Base-by-base conservation (phyloP, 2,888 invertebrate species). In the Tetragonisca angustula region DNA sequence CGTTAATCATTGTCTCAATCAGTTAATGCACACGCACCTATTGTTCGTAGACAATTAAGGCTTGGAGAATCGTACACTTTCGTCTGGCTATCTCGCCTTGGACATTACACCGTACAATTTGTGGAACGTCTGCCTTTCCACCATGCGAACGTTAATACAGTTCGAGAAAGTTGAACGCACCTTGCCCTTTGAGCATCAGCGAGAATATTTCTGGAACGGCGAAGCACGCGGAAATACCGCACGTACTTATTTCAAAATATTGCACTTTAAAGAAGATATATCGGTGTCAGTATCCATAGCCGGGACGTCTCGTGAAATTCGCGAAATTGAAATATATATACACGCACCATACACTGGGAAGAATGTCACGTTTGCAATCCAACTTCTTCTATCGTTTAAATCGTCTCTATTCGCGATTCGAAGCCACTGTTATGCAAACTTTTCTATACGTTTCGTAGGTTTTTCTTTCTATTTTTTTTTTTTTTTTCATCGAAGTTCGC, bases 221-320 rank as follows among this genome's bases (percentile, higher is more conserved):
- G 24, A 21, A 36, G 2, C 21, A 24, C 13, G 5, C 21, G 2
- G 15, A 59, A 32, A 61, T 74, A 17, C 21, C 49, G n/a, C 49
- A 0, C n/a, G n/a, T 54, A 43, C 43, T 9, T 43, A 50, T 56
- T 61, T 64, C 24, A 49, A 73, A 81, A 79, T 79, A 81, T 73
- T 64, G n/a, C 56, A 15, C 24, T 73, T 69, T 69, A 73, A 81
- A 50, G 73, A 50, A 81, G 79, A 80, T 74, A 59, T 59, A 71
- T 71, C 27, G 52, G 71, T 52, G 54, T 62, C 71, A 52, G 17
- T n/a, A 6, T n/a, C 17, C 67, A 6, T n/a, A 24, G 24, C 21
- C 70, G 43, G 6, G 24, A 17, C 9, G 17, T 19, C 24, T 19
- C n/a, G 24, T 4, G 2, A 27, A 27, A 24, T 6, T 24, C 11